Base-by-base conservation (phyloP, 2,888 invertebrate genomes). In the Rutpela maculata region DNA sequence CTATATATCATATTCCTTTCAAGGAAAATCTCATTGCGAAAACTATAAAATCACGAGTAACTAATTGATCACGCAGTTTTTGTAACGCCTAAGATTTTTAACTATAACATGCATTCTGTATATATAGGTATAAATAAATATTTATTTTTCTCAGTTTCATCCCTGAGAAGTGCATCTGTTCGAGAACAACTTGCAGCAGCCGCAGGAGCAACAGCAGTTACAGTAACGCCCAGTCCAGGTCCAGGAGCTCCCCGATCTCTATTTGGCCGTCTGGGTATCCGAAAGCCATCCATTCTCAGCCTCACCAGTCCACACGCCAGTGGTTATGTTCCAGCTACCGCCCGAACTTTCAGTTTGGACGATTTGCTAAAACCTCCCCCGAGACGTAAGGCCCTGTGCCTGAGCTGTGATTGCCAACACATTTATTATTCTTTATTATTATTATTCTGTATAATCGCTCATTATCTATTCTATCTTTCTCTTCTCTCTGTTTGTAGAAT, bases 301-400 rank as follows among this genome's bases (percentile, higher is more conserved):
- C 93, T 95, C 91, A 93, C 94, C 93, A 92, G 93, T 91, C 92
- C 92, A 91, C 90, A 90, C 90, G 89, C 90, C 89, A 88, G 89
- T 88, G 88, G 88, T 83, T 88, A 89, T 84, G 86, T 90, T 84
- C 91, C 91, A 85, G 93, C 93, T 90, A 93, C 94, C 90, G 94
- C 94, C 90, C 93, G 95, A 92, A 95, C 95, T 90, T 95, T 95
- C 93, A 95, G 95, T 93, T 93, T 95, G 93, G 95, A 95, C 93
- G 95, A 95, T 94, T 94, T 95, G 91, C 94, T 95, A 92, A 94
- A 95, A 92, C 94, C 95, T 91, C 93, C 93, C 91, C 93, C 93
- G 90, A 93, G 94, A 94, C 95, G 95, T 95, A 95, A 95, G 94
- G 93, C 91, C 89, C 84, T 80, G 85, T 80, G 85, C 85, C 86